Conservation (phyloP, 2,797 vertebrate genomes). For the Centropyge bicolor region DNA sequence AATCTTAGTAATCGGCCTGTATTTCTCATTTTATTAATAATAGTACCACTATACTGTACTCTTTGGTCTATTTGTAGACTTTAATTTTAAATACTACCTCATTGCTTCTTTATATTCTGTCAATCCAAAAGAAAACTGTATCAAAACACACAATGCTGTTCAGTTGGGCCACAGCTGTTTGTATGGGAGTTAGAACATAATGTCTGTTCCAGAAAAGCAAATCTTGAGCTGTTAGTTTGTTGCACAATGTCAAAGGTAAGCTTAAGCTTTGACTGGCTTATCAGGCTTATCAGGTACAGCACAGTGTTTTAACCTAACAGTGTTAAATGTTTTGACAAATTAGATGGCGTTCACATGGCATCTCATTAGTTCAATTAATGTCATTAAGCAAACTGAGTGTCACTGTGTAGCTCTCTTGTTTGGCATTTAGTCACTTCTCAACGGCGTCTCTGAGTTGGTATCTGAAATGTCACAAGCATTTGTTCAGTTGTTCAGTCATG, state of each 20-base stretch:
- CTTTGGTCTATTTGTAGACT: slow-evolving; percentile 15
- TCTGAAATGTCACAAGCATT: slow-evolving; percentile 29
- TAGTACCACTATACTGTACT: not conserved
- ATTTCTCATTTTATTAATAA: slow-evolving; percentile 21
- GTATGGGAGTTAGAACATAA: slow-evolving; percentile 1
- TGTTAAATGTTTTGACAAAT: slow-evolving; percentile 21
- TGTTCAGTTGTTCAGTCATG: slow-evolving; percentile 40
- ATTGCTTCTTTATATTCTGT: not conserved
- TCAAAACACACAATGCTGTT: not conserved
- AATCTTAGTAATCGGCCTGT: slow-evolving; percentile 38
- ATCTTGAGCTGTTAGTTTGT: slow-evolving; percentile 7
- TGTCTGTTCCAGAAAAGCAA: not conserved
- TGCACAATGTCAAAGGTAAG: slow-evolving; percentile 17
- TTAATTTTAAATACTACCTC: slow-evolving; percentile 1
- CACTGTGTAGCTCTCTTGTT: not conserved
- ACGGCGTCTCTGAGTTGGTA: not conserved
- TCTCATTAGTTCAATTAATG: slow-evolving; percentile 4
- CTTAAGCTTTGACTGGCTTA: slow-evolving; percentile 22
- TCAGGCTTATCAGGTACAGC: slow-evolving; percentile 22
- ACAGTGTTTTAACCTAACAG: slow-evolving; percentile 4
- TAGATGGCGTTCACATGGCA: not conserved
- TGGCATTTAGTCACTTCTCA: slow-evolving; percentile 15
- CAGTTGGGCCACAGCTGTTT: not conserved
- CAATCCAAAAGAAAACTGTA: not conserved
- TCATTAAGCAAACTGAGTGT: slow-evolving; percentile 1